These are phyloP conservation scores for Himalopsyche japonica DNA, from an alignment of 2,888 invertebrate genomes.

Conservation along the genomic window DNA sequence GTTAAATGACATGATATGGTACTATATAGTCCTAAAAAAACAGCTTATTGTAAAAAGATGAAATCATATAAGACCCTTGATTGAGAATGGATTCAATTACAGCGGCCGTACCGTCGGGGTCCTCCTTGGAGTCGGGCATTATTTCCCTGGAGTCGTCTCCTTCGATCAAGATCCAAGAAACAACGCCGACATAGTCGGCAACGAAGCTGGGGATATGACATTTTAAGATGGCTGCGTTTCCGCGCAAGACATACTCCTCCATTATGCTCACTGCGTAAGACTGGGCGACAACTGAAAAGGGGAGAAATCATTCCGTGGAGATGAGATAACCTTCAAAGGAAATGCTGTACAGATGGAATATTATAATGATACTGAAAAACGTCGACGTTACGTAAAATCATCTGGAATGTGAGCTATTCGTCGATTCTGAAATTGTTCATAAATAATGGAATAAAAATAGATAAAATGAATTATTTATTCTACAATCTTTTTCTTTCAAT, in stretches of 20 bases:
- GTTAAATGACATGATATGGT: too few relatives aligned
- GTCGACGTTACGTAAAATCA: too few relatives aligned
- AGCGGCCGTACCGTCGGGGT: constrained; percentile 31
- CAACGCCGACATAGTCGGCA: constrained; percentile 84
- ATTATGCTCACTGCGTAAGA: constrained; percentile 87
- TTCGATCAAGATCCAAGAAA: constrained; percentile 85
- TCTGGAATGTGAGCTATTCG: too few relatives aligned
- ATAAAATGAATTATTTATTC: too few relatives aligned
- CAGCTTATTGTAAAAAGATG: too few relatives aligned
- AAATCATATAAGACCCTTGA: background rate
- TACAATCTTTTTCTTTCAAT: too few relatives aligned
- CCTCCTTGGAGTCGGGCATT: constrained; percentile 23
- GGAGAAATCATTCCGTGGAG: background rate
- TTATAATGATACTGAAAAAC: too few relatives aligned
- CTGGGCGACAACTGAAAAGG: constrained; percentile 84
- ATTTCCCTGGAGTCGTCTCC: constrained; percentile 52
- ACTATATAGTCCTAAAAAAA: too few relatives aligned
- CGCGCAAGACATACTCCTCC: constrained; percentile 89
- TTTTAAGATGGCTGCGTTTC: constrained; percentile 89
- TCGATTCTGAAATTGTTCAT: too few relatives aligned
- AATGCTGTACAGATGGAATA: too few relatives aligned
- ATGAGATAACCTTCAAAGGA: background rate
- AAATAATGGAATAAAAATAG: too few relatives aligned
- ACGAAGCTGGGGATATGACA: constrained; percentile 94
- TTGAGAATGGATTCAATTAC: background rate